phyloP scores from a whole-genome alignment of 1,140 invertebrate species.

The Eufriesea mexicana region DNA sequence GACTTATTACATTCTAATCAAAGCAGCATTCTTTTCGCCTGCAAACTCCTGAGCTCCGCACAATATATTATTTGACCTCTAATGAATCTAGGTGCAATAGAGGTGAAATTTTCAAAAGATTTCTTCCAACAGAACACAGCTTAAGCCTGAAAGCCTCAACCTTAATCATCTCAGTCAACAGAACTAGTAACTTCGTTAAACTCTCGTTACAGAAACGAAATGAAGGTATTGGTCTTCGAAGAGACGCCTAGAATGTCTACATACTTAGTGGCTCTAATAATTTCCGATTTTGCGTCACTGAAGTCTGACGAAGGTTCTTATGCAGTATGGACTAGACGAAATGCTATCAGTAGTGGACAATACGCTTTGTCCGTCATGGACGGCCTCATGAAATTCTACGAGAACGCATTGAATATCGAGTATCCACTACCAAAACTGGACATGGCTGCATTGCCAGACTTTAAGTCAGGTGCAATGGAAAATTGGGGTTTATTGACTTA shows the following conservation, averaged over 20 bases:
- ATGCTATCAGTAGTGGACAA: slow-evolving; percentile 84
- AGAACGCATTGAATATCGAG: slow-evolving; percentile 81
- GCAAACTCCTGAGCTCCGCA: too few species aligned
- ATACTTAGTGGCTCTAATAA: slow-evolving; percentile 88
- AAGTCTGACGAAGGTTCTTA: neutral
- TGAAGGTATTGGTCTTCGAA: slow-evolving; percentile 83
- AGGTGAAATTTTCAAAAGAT: too few species aligned
- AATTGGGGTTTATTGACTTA: slow-evolving; percentile 85
- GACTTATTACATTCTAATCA: too few species aligned
- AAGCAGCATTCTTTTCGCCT: too few species aligned
- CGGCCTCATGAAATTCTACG: slow-evolving; percentile 81
- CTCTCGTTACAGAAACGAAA: slow-evolving; percentile 66
- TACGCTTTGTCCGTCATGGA: slow-evolving; percentile 82
- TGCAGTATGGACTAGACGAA: slow-evolving; percentile 85
- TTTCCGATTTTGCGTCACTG: slow-evolving; percentile 84
- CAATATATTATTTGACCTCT: too few species aligned
- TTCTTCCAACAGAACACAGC: too few species aligned
- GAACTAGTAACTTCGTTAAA: neutral
- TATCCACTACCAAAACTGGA: slow-evolving; percentile 86
- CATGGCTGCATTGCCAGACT: slow-evolving; percentile 90
- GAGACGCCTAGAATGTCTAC: slow-evolving; percentile 89
- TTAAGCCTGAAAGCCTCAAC: too few species aligned
- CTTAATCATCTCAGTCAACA: too few species aligned
- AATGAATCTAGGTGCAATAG: too few species aligned
- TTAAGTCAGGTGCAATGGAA: slow-evolving; percentile 88